Conservation (phyloP, 1,140 invertebrate genomes). For the Drosophila kurseongensis region DNA sequence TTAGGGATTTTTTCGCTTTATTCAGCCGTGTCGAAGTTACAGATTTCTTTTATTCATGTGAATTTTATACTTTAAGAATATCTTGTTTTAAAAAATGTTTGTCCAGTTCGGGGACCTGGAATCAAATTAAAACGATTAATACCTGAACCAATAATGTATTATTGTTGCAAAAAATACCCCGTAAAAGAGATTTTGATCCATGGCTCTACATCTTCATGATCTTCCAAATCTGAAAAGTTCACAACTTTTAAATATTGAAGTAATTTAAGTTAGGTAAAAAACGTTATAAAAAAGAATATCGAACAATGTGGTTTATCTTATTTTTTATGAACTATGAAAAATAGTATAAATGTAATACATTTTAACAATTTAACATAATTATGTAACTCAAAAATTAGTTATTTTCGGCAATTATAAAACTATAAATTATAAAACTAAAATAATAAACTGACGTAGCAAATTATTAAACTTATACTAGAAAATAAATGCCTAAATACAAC, state of each 20-base stretch:
- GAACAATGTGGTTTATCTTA: too few species aligned
- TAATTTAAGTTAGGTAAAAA: neutral
- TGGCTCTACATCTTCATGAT: constrained; percentile 35
- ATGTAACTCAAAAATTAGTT: too few species aligned
- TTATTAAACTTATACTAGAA: too few species aligned
- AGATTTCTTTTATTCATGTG: constrained; percentile 26
- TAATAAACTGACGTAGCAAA: too few species aligned
- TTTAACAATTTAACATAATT: too few species aligned
- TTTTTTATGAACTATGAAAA: too few species aligned
- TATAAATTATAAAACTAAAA: too few species aligned
- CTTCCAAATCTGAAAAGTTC: constrained; percentile 28
- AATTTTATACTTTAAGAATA: constrained; percentile 17
- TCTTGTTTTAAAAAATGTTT: neutral
- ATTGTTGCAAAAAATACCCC: neutral
- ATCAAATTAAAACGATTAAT: neutral
- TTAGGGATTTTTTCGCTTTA: constrained; percentile 63
- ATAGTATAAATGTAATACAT: too few species aligned
- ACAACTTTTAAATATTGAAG: neutral
- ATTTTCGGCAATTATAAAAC: too few species aligned
- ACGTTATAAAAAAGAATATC: neutral
- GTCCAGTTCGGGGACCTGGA: neutral
- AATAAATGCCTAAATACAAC: too few species aligned
- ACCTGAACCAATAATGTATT: too few species aligned
- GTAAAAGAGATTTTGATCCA: neutral
- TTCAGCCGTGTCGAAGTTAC: constrained; percentile 47